Evolutionary conservation across 2,797 vertebrate genomes (phyloP).

Genomic region (Rhinophrynus dorsalis): DNA sequence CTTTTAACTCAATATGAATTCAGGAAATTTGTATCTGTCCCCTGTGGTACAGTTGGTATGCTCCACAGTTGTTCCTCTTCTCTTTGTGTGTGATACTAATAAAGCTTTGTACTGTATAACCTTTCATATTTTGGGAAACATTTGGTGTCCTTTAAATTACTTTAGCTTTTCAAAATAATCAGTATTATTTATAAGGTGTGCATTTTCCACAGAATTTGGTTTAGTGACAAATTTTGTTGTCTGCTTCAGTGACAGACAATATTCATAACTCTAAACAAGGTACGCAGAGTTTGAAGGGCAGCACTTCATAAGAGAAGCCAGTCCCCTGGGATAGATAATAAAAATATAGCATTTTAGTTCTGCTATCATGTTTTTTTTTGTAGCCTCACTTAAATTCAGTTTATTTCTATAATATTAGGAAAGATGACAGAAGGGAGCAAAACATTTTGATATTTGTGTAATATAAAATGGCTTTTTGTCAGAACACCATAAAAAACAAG

Average conservation of each 20-base stretch:
- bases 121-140: conserved; percentile 1
- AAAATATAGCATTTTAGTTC: conserved; percentile 12
- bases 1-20: no score
- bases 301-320: conserved; percentile 23
- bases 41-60: no score
- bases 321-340: conserved; percentile 18
- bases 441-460: neutral
- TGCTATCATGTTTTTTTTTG: conserved; percentile 15
- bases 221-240: conserved; percentile 25
- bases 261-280: conserved; percentile 31
- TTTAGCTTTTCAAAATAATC: conserved; percentile 36
- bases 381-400: neutral
- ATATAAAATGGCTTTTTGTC: neutral
- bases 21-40: no score
- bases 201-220: conserved; percentile 30
- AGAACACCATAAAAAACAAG: neutral
- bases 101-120: neutral
- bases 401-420: conserved; percentile 11
- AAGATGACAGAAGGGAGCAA: neutral
- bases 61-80: no score
- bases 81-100: neutral
- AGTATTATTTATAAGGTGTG: conserved; percentile 44
- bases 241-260: conserved; percentile 26
- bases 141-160: conserved; percentile 37
- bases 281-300: conserved; percentile 31